phyloP scores from a whole-genome alignment of 1,140 invertebrate genomes.

The Magallana gigas region DNA sequence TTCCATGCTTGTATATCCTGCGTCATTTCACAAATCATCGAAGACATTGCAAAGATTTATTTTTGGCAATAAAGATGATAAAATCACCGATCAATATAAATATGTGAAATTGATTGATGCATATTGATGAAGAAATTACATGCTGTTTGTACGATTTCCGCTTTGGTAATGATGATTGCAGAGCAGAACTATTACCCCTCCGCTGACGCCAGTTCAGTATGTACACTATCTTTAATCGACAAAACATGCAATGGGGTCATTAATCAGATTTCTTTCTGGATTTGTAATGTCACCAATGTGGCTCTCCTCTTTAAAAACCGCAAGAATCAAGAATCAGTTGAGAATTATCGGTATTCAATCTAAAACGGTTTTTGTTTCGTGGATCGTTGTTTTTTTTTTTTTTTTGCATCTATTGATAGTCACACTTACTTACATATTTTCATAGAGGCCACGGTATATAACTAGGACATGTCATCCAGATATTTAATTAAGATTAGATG shows the following conservation, averaged over 20 bases:
- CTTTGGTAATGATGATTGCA: conserved; percentile 29
- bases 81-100: background rate
- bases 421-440: too few species aligned
- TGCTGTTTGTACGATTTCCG: conserved; percentile 24
- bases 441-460: too few species aligned
- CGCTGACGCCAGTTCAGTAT: background rate
- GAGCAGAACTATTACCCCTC: background rate
- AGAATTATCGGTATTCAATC: too few species aligned
- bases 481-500: too few species aligned
- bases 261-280: background rate
- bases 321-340: too few species aligned
- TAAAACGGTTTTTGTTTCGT: too few species aligned
- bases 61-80: background rate
- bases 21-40: background rate
- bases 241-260: background rate
- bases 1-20: background rate
- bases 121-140: conserved; percentile 35
- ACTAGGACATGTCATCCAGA: too few species aligned
- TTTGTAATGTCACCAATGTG: background rate
- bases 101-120: conserved; percentile 19
- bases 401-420: too few species aligned
- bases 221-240: background rate
- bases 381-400: too few species aligned
- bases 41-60: background rate
- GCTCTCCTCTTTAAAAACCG: background rate